Base-by-base conservation (phyloP, 2,113 vertebrate species). In the Plectropomus leopardus region DNA sequence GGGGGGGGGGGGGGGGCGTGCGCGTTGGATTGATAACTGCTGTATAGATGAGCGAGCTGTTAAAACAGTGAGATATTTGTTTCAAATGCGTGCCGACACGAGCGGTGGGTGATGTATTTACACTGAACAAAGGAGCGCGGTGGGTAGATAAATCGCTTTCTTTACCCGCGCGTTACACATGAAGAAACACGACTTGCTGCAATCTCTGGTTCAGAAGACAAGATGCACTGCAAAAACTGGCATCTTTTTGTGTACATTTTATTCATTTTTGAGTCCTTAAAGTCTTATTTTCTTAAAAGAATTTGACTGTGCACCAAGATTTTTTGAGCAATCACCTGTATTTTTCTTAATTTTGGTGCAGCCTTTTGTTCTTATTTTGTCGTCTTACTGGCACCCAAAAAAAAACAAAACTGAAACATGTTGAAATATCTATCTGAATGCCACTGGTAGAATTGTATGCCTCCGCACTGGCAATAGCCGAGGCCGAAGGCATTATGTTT, bases 1-100 rank as follows among this genome's bases (percentile, higher is more conserved):
- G 60, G 50, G 42, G 23, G 24, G 47, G 57, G 45, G 71, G 66
- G 63, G 50, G 75, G 75, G 85, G 67, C 7, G 53, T 87, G 73
- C 74, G 0, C 54, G 55, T 1, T 63, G 85, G 84, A 84, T 79
- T 86, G 84, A 87, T 88, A 88, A 73, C 34, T 71, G 75, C 74
- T 6, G 65, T 80, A 30, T 36, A 69, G 69, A 91, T 80, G 80
- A 88, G 76, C 36, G 3, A 40, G 75, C 44, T 45, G 84, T 75
- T 86, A 87, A 80, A 76, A 69, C 40, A 48, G 63, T 45, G 72
- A 84, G 61, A 72, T 76, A 24, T 78, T 69, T 32, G 67, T 78
- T 90, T 82, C 48, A 83, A 63, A 76, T 21, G 48, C 23, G 19
- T 2, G 24, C 50, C n/a, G 58, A 73, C 42, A 53, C 17, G 4